A percentile compares a stretch with the other conserved stretches of the same genome.
Conservation (phyloP, 2,888 invertebrate genomes). For the Caenorhabditis plicata region DNA sequence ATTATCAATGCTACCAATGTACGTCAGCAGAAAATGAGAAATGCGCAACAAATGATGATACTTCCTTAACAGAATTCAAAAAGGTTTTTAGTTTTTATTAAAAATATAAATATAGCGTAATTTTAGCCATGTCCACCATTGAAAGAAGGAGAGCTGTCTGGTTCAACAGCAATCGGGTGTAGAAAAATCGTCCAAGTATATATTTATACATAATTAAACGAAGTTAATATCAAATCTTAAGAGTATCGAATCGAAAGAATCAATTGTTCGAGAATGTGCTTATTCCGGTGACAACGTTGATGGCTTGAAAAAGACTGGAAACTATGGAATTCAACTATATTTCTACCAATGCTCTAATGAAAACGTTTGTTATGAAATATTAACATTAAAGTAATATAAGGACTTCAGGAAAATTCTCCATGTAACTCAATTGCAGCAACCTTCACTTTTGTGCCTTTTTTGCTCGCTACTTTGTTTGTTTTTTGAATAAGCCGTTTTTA, state of each 20-base stretch:
- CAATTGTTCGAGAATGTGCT: conserved; percentile 56
- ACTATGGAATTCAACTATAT: conserved; percentile 54
- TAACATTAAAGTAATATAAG: neutral
- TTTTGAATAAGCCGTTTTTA: no score
- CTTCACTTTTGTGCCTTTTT: no score
- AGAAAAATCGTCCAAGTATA: conserved; percentile 57
- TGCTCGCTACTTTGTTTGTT: no score
- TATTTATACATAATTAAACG: neutral
- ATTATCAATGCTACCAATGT: conserved; percentile 53
- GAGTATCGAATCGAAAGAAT: conserved; percentile 47
- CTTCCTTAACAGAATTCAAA: conserved; percentile 35
- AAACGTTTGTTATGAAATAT: conserved; percentile 7
- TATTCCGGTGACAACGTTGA: conserved; percentile 57
- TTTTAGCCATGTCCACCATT: conserved; percentile 45
- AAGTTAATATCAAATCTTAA: conserved; percentile 9
- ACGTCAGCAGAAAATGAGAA: conserved; percentile 44
- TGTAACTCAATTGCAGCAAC: conserved; percentile 23
- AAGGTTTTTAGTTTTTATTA: conserved; percentile 28
- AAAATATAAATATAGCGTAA: neutral
- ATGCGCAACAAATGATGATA: conserved; percentile 40
- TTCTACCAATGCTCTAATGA: conserved; percentile 67
- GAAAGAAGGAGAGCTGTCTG: conserved; percentile 42
- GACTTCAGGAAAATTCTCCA: conserved; percentile 21
- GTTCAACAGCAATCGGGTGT: conserved; percentile 52
- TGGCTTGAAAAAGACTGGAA: conserved; percentile 59